Conservation (phyloP, 2,888 invertebrate genomes). For the Thereva unica region DNA sequence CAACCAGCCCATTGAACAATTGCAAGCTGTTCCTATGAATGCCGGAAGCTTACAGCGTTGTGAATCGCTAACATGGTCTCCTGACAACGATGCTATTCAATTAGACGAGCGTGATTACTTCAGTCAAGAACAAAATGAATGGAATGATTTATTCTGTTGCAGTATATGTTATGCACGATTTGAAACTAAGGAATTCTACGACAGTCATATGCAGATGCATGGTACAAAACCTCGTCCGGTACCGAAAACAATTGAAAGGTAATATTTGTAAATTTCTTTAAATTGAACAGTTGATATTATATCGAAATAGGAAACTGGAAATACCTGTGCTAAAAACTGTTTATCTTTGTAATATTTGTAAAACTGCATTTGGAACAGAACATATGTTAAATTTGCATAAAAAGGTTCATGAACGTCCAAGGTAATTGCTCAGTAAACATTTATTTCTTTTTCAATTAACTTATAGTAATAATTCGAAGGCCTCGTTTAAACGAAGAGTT, state of each 20-base stretch:
- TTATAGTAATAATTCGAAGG: neutral
- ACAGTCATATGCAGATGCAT: too few relatives aligned
- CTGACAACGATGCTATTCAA: too few relatives aligned
- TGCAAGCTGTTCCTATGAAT: neutral
- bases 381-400: neutral
- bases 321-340: neutral
- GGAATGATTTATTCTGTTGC: too few relatives aligned
- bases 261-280: neutral
- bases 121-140: too few relatives aligned
- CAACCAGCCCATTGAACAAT: neutral
- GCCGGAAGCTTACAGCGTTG: neutral
- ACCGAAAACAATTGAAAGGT: too few relatives aligned
- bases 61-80: neutral
- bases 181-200: too few relatives aligned
- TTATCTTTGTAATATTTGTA: conserved; percentile 12
- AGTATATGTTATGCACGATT: too few relatives aligned
- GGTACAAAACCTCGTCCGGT: too few relatives aligned
- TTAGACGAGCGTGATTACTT: too few relatives aligned
- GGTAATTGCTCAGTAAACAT: neutral
- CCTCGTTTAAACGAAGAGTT: neutral
- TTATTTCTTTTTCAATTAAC: neutral
- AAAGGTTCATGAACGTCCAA: conserved; percentile 4
- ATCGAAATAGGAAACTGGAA: neutral
- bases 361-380: conserved; percentile 7
- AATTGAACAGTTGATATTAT: neutral